A percentile compares a stretch with the other conserved stretches of the same genome.
Evolutionary conservation across 2,797 vertebrate genomes (phyloP).

Genomic region (Ptychadena robeensis): DNA sequence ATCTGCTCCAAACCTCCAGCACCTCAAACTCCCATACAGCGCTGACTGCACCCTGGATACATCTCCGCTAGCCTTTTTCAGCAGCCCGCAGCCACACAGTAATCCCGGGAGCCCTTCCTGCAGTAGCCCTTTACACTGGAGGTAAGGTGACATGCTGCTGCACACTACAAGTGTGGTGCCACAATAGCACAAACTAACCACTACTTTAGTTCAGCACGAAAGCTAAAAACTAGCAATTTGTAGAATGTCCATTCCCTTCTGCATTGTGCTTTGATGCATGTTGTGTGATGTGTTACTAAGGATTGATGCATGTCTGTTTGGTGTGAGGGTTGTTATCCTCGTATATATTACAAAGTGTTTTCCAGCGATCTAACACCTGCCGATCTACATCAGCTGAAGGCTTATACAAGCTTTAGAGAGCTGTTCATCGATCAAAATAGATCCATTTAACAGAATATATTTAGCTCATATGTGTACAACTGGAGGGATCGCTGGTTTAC

Average conservation of each 20-base stretch:
- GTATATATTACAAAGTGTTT: no score
- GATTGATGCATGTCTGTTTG: background rate
- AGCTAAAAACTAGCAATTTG: no score
- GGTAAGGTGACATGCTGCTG: slow-evolving; percentile 87
- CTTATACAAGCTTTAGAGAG: no score
- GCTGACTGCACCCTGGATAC: slow-evolving; percentile 80
- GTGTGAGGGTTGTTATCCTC: no score
- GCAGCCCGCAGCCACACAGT: slow-evolving; percentile 75
- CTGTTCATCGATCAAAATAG: no score
- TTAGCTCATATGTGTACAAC: no score
- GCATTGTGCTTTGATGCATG: background rate
- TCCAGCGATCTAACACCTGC: no score
- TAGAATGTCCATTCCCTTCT: background rate
- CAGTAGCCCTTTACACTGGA: slow-evolving; percentile 88
- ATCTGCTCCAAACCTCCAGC: slow-evolving; percentile 78
- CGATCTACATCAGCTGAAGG: no score
- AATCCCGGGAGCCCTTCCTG: slow-evolving; percentile 78
- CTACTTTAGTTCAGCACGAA: no score
- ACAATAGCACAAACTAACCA: background rate
- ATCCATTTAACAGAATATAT: no score
- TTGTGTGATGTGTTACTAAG: background rate
- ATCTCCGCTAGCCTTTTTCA: slow-evolving; percentile 82
- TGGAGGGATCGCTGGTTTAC: no score
- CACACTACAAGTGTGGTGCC: background rate
- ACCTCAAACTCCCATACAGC: slow-evolving; percentile 79